Evolutionary conservation across 2,888 invertebrate genomes (phyloP), one percentile per base, ranked within the genome.

Genomic region (Bedellia somnulentella): DNA sequence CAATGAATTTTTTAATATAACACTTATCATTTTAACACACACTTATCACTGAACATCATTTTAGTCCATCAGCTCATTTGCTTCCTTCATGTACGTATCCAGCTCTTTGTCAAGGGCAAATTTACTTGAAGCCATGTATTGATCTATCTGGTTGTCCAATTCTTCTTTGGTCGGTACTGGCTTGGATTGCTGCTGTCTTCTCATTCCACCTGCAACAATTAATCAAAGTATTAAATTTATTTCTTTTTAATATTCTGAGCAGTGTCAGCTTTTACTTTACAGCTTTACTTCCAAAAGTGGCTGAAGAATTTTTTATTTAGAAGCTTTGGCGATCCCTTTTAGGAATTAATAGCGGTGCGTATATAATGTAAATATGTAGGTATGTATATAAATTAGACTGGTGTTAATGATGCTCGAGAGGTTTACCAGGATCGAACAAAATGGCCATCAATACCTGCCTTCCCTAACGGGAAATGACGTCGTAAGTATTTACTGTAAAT

Each of bases 41-140:
- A n/a, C n/a, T n/a, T n/a, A n/a, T n/a, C n/a, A n/a, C n/a, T n/a
- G n/a, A n/a, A n/a, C n/a, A n/a, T n/a, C n/a, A n/a, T n/a, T n/a
- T n/a, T n/a, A n/a, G n/a, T n/a, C n/a, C n/a, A n/a, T n/a, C n/a
- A n/a, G n/a, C n/a, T n/a, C n/a, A n/a, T n/a, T n/a, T n/a, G n/a
- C n/a, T n/a, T n/a, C 47, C 24, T 47, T 49, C 68, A 71, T 83
- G 44, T 82, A 83, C 0, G 53, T 50, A 24, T 82, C 82, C 1
- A 83, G 47, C 35, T 82, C 78, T n/a, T 57, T 52, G 49, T 83
- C 81, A 1, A 82, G 57, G 0, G 64, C 63, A 0, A 62, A 57
- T 45, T 80, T 82, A 14, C 81, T 81, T 43, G 80, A 79, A 3
- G 85, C 77, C 87, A 87, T 87, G 59, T 87, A 87, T 33, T 80